Evolutionary conservation across 2,797 vertebrate genomes (phyloP).

Genomic region (Ataeniobius toweri): DNA sequence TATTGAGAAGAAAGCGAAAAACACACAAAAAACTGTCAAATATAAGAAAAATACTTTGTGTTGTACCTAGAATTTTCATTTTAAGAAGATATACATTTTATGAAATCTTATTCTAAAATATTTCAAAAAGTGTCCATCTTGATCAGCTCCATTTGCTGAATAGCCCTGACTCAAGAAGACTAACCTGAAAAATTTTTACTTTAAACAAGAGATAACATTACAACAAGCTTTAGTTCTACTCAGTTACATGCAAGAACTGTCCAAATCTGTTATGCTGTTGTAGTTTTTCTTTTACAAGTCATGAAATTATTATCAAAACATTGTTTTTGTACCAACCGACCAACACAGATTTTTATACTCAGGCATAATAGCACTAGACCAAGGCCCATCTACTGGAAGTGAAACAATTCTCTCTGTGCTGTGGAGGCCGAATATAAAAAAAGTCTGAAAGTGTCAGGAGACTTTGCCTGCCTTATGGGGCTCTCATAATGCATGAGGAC

Average conservation of each 20-base stretch:
- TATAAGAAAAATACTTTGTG: too few relatives aligned
- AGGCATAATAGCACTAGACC: conserved; percentile 6
- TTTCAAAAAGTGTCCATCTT: background rate
- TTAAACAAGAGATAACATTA: background rate
- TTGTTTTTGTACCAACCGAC: background rate
- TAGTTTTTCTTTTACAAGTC: background rate
- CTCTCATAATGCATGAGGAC: conserved; percentile 61
- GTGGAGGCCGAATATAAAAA: conserved; percentile 34
- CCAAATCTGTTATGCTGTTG: background rate
- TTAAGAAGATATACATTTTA: background rate
- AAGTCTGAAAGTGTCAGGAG: conserved; percentile 46
- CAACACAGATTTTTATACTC: background rate
- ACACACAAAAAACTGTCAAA: too few relatives aligned
- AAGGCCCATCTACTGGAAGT: conserved; percentile 40
- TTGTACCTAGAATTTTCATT: background rate
- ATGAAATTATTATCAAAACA: too few relatives aligned
- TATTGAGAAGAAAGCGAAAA: too few relatives aligned
- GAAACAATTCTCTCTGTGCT: conserved; percentile 28
- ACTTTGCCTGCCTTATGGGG: conserved; percentile 51
- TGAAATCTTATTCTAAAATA: background rate
- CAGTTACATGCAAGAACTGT: background rate
- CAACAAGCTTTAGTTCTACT: background rate
- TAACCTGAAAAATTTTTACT: background rate
- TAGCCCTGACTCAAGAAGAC: background rate
- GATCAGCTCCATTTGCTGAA: background rate